Base-by-base conservation (phyloP, 2,888 invertebrate species). In the Cacoxenus indagator region DNA sequence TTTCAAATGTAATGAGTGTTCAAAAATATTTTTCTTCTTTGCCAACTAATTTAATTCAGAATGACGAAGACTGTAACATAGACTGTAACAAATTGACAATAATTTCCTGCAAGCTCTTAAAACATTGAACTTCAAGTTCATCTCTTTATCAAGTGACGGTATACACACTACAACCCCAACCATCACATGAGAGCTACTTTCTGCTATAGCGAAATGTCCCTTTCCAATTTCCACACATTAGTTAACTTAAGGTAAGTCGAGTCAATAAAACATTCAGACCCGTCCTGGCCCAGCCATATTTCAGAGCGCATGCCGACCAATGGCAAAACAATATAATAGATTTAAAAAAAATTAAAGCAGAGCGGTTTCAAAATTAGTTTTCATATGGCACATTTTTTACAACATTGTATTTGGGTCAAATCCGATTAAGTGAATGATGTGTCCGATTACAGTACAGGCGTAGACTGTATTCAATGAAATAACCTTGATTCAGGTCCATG, bases 361-460 rank as follows among this genome's bases (percentile, higher is more conserved):
- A 66, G 70, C 61, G 81, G 78, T 79, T 78, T 79, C 76, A 74
- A 73, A 19, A 69, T 70, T 61, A 48, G 65, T 70, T 78, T 75
- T 66, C 62, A 64, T 68, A 62, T 31, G 59, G n/a, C n/a, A 22
- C 45, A 64, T 65, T 67, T 69, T 69, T 69, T 69, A 14, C 48
- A 62, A 29, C 6, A 37, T 37, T 37, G 5, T 37, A 37, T 37
- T 37, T n/a, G n/a, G n/a, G n/a, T n/a, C n/a, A n/a, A n/a, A n/a
- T n/a, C n/a, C n/a, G n/a, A n/a, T n/a, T n/a, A n/a, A n/a, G n/a
- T 4, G 37, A 37, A 37, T 37, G 37, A 37, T 14, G 14, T 14
- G 37, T 8, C 37, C 9, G 8, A 37, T 37, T 8, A 37, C n/a
- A 37, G 1, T 37, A 2, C 37, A 11, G 14, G 14, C 8, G 37